phyloP scores from a whole-genome alignment of 2,113 vertebrate genomes.

The Nanorana parkeri region DNA sequence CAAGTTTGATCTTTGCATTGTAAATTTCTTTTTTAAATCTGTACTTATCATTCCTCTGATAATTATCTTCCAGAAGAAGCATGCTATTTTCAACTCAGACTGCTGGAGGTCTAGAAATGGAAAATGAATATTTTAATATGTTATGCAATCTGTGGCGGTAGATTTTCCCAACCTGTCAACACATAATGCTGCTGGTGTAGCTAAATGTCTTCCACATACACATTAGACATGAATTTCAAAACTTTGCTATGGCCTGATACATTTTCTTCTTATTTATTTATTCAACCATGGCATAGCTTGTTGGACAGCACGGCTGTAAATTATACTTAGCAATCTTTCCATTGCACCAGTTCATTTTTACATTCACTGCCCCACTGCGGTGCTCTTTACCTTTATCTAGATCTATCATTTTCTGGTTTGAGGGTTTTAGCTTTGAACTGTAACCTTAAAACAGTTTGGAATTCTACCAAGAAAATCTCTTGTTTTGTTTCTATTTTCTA shows the following conservation, averaged over 20 bases:
- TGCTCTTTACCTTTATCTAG: background rate
- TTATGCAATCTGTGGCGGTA: conserved; percentile 9
- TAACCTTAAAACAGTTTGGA: conserved; percentile 34
- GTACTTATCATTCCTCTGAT: background rate
- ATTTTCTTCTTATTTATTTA: background rate
- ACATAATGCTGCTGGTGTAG: conserved; percentile 1
- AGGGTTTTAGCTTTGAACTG: conserved; percentile 7
- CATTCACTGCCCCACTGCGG: background rate
- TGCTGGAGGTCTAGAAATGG: background rate
- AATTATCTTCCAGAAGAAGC: conserved; percentile 16
- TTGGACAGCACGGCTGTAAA: background rate
- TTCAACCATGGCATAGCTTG: background rate
- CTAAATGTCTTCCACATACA: conserved; percentile 7
- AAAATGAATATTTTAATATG: conserved; percentile 34
- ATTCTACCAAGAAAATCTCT: conserved; percentile 7
- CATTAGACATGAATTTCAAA: conserved; percentile 6
- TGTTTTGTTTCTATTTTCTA: conserved; percentile 27
- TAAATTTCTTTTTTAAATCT: background rate
- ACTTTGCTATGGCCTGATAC: background rate
- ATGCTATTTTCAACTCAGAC: conserved; percentile 24
- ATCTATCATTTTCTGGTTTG: conserved; percentile 14
- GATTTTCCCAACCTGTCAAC: background rate
- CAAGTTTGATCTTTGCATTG: background rate
- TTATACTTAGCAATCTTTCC: background rate
- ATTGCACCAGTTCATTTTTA: background rate